Evolutionary conservation across 2,113 vertebrate genomes (phyloP).

Genomic region (Andinoacara biseriatus): DNA sequence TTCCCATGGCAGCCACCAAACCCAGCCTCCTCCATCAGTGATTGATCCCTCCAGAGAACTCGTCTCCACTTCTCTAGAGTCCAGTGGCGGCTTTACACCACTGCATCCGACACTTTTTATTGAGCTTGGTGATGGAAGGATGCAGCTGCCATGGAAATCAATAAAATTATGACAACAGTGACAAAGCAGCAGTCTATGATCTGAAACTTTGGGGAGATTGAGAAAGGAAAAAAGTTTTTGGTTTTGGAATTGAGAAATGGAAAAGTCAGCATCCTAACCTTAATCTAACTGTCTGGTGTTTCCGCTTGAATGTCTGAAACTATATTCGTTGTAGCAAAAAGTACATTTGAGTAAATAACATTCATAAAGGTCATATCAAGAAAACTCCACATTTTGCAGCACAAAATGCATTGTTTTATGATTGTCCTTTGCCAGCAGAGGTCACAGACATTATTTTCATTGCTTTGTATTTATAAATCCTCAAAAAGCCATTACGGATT

Average conservation of each 20-base stretch:
- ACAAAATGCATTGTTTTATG: not conserved
- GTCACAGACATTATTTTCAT: constrained; percentile 31
- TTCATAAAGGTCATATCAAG: not conserved
- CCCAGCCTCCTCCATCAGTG: too few relatives aligned
- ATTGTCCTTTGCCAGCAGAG: not conserved
- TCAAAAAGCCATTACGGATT: constrained; percentile 70
- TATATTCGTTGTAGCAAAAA: not conserved
- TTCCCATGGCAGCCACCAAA: too few relatives aligned
- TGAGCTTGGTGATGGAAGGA: too few relatives aligned
- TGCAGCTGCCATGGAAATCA: too few relatives aligned
- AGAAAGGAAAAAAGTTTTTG: not conserved
- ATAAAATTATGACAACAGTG: not conserved
- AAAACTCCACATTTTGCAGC: not conserved
- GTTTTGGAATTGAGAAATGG: too few relatives aligned
- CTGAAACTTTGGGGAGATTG: not conserved
- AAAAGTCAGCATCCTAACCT: too few relatives aligned
- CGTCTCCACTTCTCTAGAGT: too few relatives aligned
- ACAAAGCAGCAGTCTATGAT: not conserved
- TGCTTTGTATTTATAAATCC: constrained; percentile 47
- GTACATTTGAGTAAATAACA: not conserved
- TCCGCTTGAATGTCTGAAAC: too few relatives aligned
- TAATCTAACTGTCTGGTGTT: too few relatives aligned
- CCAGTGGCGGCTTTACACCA: too few relatives aligned
- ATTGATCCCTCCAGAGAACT: too few relatives aligned
- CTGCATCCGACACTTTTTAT: too few relatives aligned